These are phyloP conservation scores for Lasiommata megera DNA, from an alignment of 2,888 invertebrate species.

Conservation along the genomic window DNA sequence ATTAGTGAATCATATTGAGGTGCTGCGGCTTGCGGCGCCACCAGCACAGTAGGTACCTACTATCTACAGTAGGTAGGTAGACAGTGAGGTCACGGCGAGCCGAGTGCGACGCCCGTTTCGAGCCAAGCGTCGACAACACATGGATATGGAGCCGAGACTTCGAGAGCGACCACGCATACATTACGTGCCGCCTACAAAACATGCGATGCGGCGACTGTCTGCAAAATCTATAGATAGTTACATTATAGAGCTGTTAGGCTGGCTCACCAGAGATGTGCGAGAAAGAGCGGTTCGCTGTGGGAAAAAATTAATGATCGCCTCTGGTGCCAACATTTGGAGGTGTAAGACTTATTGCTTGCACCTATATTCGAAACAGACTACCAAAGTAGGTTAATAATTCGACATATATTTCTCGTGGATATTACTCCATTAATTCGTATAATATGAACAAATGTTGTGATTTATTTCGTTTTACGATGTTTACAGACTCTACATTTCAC, in stretches of 20 bases:
- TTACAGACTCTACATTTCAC: too few species aligned
- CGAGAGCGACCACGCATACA: conserved; percentile 65
- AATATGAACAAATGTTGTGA: too few species aligned
- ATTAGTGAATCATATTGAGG: conserved; percentile 55
- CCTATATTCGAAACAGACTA: too few species aligned
- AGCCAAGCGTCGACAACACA: conserved; percentile 52
- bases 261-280: neutral
- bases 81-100: conserved; percentile 61
- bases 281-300: neutral
- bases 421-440: too few species aligned
- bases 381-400: too few species aligned
- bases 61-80: conserved; percentile 7
- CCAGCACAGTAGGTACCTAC: conserved; percentile 36
- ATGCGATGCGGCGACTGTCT: conserved; percentile 28
- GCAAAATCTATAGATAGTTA: neutral
- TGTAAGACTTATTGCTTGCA: too few species aligned
- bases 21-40: conserved; percentile 48
- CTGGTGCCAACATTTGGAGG: too few species aligned
- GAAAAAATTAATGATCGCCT: too few species aligned
- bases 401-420: too few species aligned
- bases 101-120: conserved; percentile 59
- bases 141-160: conserved; percentile 50
- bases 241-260: neutral
- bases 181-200: conserved; percentile 68
- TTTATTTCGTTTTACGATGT: too few species aligned